Conservation (phyloP, 2,113 vertebrate species). For the Saguinus imperator region DNA sequence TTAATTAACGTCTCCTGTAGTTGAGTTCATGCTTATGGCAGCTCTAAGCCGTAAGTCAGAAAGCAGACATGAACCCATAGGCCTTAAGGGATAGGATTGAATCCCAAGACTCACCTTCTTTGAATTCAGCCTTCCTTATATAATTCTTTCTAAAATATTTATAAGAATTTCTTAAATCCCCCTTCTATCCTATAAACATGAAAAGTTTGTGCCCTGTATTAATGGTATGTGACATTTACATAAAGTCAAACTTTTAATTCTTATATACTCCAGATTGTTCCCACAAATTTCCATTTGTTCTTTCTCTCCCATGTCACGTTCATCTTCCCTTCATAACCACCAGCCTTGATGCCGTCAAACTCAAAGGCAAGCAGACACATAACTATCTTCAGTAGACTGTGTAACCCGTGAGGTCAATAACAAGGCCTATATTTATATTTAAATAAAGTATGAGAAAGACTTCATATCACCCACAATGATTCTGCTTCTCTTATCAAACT, state of each 20-base stretch:
- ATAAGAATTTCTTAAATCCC: neutral
- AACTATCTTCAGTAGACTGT: neutral
- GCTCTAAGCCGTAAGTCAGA: neutral
- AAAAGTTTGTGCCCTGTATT: neutral
- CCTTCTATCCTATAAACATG: neutral
- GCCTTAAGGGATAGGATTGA: neutral
- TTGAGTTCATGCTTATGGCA: neutral
- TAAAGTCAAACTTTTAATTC: neutral
- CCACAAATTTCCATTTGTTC: neutral
- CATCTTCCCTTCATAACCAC: neutral
- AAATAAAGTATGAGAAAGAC: neutral
- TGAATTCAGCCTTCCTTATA: neutral
- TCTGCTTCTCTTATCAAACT: neutral
- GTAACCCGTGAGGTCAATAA: neutral
- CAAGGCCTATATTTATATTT: neutral
- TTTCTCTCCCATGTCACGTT: neutral
- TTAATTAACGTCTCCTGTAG: neutral
- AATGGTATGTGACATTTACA: neutral
- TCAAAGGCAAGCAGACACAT: neutral
- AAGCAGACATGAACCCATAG: neutral
- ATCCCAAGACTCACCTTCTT: neutral
- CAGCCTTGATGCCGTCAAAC: neutral
- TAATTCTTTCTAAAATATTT: neutral
- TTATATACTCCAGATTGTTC: neutral
- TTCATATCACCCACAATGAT: neutral